Evolutionary conservation across 2,797 vertebrate species (phyloP).

Genomic region (Pseudocheirus occidentalis): DNA sequence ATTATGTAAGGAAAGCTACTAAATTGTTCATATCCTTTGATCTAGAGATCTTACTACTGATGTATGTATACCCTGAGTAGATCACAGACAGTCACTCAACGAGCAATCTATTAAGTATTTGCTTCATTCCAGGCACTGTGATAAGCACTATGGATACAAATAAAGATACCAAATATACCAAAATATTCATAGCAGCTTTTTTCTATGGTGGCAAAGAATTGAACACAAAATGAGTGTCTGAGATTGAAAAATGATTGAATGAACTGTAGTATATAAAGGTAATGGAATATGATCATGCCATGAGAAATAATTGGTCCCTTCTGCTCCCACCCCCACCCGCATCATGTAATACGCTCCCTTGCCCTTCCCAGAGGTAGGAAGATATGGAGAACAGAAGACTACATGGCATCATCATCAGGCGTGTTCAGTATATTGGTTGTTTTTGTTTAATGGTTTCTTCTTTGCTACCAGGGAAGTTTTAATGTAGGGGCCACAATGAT

Average conservation of each 20-base stretch:
- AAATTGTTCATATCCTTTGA: background rate
- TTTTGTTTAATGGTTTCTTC: background rate
- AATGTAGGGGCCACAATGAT: background rate
- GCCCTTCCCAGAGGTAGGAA: background rate
- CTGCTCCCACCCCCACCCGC: too few relatives aligned
- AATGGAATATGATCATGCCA: background rate
- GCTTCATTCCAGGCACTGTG: background rate
- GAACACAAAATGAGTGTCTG: background rate
- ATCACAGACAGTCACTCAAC: background rate
- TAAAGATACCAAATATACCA: background rate
- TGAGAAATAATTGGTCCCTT: background rate
- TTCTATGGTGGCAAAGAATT: background rate
- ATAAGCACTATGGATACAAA: background rate
- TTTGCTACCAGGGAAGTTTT: background rate
- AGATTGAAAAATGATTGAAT: background rate
- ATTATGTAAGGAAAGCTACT: background rate
- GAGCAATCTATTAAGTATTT: background rate
- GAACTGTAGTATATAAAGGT: background rate
- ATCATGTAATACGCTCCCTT: background rate
- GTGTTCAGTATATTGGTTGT: background rate
- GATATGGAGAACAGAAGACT: background rate
- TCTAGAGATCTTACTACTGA: background rate
- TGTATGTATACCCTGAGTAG: background rate
- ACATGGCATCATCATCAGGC: background rate
- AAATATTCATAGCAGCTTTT: background rate